Conservation (phyloP, 2,113 vertebrate species). For the Equus quagga region DNA sequence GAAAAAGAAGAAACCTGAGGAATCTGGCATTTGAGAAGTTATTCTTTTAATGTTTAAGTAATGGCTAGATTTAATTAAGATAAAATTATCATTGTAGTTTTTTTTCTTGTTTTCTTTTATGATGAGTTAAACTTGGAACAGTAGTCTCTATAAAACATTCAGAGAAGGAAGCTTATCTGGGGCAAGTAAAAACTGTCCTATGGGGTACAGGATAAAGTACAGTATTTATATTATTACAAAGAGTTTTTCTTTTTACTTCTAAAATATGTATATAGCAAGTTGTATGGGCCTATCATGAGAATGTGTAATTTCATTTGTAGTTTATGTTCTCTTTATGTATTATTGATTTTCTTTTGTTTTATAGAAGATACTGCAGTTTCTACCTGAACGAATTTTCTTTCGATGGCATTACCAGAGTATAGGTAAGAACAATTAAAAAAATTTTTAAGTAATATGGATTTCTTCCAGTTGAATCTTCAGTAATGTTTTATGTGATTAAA, state of each 20-base stretch:
- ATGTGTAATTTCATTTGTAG: slow-evolving; percentile 26
- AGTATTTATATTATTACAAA: background rate
- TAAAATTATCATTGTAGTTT: background rate
- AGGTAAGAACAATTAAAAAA: slow-evolving; percentile 90
- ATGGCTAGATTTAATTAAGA: background rate
- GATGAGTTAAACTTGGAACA: background rate
- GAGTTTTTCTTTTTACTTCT: background rate
- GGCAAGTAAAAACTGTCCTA: background rate
- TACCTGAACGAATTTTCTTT: slow-evolving; percentile 98
- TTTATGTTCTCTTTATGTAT: slow-evolving; percentile 49
- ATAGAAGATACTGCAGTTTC: slow-evolving; percentile 98
- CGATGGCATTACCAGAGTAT: slow-evolving; percentile 99
- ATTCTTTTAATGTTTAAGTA: slow-evolving; percentile 25
- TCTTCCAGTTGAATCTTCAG: slow-evolving; percentile 22
- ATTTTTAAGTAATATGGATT: background rate
- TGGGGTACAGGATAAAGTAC: background rate
- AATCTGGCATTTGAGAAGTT: slow-evolving; percentile 44
- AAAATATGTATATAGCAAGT: background rate
- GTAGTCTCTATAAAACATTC: slow-evolving; percentile 48
- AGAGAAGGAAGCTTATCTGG: background rate
- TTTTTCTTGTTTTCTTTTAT: background rate
- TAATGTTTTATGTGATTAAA: slow-evolving; percentile 21
- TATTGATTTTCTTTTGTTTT: slow-evolving; percentile 69
- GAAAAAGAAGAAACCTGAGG: background rate
- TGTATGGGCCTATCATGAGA: background rate